A percentile compares a stretch with the other conserved stretches of the same genome.
phyloP scores from a whole-genome alignment of 2,797 vertebrate genomes.

The Chaetodon trifasciatus region DNA sequence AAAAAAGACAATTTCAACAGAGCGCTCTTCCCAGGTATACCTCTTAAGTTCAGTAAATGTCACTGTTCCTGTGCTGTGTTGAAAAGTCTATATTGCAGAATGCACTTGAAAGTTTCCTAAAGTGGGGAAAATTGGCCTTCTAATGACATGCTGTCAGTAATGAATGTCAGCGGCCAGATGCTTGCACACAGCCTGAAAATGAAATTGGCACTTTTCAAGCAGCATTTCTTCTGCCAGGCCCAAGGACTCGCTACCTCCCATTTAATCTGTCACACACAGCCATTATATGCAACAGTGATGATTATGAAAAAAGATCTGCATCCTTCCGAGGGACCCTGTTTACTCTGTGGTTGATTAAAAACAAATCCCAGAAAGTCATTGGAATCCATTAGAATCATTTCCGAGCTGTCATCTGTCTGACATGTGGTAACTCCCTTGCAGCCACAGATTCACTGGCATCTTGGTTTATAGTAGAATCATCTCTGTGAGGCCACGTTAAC shows the following conservation, averaged over 20 bases:
- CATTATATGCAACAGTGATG: constrained; percentile 66
- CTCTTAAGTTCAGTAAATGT: constrained; percentile 31
- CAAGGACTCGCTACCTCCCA: constrained; percentile 52
- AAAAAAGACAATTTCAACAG: not conserved
- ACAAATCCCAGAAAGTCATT: constrained; percentile 69
- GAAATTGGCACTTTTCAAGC: constrained; percentile 68
- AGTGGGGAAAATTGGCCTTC: constrained; percentile 55
- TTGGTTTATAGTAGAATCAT: constrained; percentile 33
- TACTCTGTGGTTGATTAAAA: constrained; percentile 73
- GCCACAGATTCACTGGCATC: constrained; percentile 26
- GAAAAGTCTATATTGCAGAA: constrained; percentile 25
- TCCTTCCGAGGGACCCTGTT: constrained; percentile 48
- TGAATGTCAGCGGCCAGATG: constrained; percentile 66
- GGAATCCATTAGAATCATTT: constrained; percentile 65
- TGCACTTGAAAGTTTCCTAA: constrained; percentile 61
- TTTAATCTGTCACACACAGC: constrained; percentile 76
- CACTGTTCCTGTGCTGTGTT: constrained; percentile 4
- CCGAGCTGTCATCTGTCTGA: constrained; percentile 36
- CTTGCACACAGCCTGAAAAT: constrained; percentile 53
- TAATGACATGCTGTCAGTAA: constrained; percentile 73
- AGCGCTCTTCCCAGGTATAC: constrained; percentile 3
- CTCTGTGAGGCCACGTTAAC: constrained; percentile 12
- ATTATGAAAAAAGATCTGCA: constrained; percentile 57
- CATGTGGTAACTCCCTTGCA: constrained; percentile 28
- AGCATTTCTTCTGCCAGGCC: constrained; percentile 45